Base-by-base conservation (phyloP, 2,797 vertebrate genomes). In the Malurus splendens region DNA sequence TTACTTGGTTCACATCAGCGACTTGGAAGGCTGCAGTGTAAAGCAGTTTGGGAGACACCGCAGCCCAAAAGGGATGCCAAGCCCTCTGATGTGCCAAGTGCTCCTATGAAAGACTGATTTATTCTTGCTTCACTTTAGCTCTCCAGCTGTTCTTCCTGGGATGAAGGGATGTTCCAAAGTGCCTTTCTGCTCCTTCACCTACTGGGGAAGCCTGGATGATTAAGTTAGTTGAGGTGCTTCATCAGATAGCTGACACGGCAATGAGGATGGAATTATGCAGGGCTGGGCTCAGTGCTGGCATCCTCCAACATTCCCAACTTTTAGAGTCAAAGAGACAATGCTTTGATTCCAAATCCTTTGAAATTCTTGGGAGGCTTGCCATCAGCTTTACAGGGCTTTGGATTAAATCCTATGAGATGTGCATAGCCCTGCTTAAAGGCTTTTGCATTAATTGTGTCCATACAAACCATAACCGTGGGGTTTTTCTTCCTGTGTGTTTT, bases 401-500 rank as follows among this genome's bases (percentile, higher is more conserved):
- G 51, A 62, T 83, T n/a, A 83, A 81, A 41, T 24, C 15, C 54
- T 39, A 7, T 27, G 56, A 72, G 50, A 64, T 76, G 32, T 20
- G 27, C 52, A 25, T 30, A 87, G 45, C 44, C 52, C 70, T 62
- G 11, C 48, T 65, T 59, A 72, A 68, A 62, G 32, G 27, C 30
- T 78, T 89, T 74, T 61, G 15, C 51, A 81, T 60, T 68, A 81
- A 72, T 66, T 75, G 27, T 55, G 54, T 81, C 64, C 39, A 22
- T 27, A 65, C 84, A 83, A 83, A 70, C 61, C 16, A 76, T 10
- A 48, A 47, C 32, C 0, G 0, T 36, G 56, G 60, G 45, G 24
- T 86, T 36, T 82, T 91, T 85, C 44, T 74, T 89, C 56, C 42
- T 83, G 27, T 57, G 66, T 70, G 48, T 75, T 90, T 94, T 77